These are phyloP conservation scores for Teleopsis dalmanni DNA, from an alignment of 1,140 invertebrate genomes.

Conservation along the genomic window DNA sequence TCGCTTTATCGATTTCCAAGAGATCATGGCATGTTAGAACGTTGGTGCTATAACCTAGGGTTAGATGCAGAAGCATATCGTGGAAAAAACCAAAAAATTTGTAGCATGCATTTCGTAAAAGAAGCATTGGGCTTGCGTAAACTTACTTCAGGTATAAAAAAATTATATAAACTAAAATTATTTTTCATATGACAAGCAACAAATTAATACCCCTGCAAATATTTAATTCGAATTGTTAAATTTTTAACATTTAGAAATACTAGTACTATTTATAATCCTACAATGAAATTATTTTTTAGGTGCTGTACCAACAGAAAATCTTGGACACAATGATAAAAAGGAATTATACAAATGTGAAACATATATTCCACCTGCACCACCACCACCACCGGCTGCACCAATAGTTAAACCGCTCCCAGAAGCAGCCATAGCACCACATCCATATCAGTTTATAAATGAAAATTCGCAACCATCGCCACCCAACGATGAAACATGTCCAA, in stretches of 20 bases:
- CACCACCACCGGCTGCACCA: slow-evolving; percentile 1
- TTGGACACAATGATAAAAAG: slow-evolving; percentile 37
- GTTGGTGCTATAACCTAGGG: slow-evolving; percentile 39
- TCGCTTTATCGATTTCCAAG: slow-evolving; percentile 37
- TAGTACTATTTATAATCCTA: background rate
- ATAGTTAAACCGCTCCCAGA: slow-evolving; percentile 3
- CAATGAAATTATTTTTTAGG: slow-evolving; percentile 12
- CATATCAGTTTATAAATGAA: background rate
- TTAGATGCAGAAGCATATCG: slow-evolving; percentile 36
- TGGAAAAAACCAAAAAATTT: slow-evolving; percentile 41
- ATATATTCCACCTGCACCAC: slow-evolving; percentile 28
- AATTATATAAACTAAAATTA: no score
- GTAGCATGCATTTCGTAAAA: slow-evolving; percentile 38
- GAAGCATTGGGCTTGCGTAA: slow-evolving; percentile 34
- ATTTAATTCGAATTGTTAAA: background rate
- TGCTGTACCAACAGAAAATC: slow-evolving; percentile 34
- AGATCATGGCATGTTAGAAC: slow-evolving; percentile 29
- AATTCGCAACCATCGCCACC: background rate
- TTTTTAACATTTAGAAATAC: background rate
- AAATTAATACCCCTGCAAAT: no score
- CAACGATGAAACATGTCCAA: background rate
- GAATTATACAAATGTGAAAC: slow-evolving; percentile 40
- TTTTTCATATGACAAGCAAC: no score
- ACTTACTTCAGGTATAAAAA: slow-evolving; percentile 26
- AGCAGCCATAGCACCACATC: background rate